Evolutionary conservation across 2,888 invertebrate genomes (phyloP).

Genomic region (Amphipyra berbera): DNA sequence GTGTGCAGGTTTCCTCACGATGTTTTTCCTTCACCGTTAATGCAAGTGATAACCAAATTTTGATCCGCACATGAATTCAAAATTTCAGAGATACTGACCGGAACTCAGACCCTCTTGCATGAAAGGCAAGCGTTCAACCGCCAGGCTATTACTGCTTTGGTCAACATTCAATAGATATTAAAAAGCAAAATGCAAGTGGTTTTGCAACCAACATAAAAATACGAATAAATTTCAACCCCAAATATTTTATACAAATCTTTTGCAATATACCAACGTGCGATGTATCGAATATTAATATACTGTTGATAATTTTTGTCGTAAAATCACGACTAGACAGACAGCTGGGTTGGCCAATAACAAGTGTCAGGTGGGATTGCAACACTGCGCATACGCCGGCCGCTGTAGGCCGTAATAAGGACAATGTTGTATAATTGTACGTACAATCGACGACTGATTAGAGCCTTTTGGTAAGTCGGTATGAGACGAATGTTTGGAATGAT

Average conservation of each 20-base stretch:
- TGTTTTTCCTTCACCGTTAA: too few species aligned
- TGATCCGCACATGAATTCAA: too few species aligned
- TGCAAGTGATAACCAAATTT: too few species aligned
- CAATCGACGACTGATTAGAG: slow-evolving; percentile 51
- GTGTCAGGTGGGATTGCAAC: slow-evolving; percentile 67
- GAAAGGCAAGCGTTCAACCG: too few species aligned
- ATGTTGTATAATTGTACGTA: slow-evolving; percentile 53
- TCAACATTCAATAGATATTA: too few species aligned
- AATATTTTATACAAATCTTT: slow-evolving; percentile 25
- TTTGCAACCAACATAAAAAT: neutral
- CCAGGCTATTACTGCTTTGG: too few species aligned
- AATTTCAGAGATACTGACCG: too few species aligned
- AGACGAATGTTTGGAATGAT: slow-evolving; percentile 8
- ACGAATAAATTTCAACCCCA: slow-evolving; percentile 7
- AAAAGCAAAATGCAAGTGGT: too few species aligned
- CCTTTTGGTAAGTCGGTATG: slow-evolving; percentile 6
- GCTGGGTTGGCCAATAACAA: slow-evolving; percentile 68
- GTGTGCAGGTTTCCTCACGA: too few species aligned
- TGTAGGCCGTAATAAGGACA: slow-evolving; percentile 58
- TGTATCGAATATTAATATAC: slow-evolving; percentile 46
- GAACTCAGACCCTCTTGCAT: too few species aligned
- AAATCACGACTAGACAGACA: slow-evolving; percentile 65
- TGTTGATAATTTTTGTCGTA: slow-evolving; percentile 56
- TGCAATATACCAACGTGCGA: slow-evolving; percentile 23
- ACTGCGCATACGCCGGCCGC: slow-evolving; percentile 53